Conservation (phyloP, 2,888 invertebrate species). For the Thyatira batis region DNA sequence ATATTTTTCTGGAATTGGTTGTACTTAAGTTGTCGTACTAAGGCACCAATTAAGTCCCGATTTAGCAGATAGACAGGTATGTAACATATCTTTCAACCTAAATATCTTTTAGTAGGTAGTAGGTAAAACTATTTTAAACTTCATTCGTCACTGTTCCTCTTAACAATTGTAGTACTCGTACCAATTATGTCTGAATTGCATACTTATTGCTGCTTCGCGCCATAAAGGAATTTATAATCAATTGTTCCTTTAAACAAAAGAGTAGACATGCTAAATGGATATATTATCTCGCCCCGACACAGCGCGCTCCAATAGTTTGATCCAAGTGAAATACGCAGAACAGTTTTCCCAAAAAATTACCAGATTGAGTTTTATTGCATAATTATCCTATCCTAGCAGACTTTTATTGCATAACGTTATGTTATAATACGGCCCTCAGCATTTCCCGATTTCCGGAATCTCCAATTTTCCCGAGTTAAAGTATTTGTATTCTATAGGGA, state of each 20-base stretch:
- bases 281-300: slow-evolving; percentile 36
- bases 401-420: too few species aligned
- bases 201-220: slow-evolving; percentile 41
- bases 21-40: too few species aligned
- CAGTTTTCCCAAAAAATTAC: background rate
- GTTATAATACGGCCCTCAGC: too few species aligned
- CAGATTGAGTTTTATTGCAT: background rate
- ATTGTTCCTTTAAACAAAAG: slow-evolving; percentile 55
- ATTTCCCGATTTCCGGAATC: too few species aligned
- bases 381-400: too few species aligned
- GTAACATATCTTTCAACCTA: background rate
- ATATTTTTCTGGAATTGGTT: too few species aligned
- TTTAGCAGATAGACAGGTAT: too few species aligned
- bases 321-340: background rate
- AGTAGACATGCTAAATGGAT: slow-evolving; percentile 48
- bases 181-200: slow-evolving; percentile 32
- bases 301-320: background rate
- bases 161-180: slow-evolving; percentile 13
- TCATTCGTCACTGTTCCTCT: background rate
- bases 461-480: too few species aligned
- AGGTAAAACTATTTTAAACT: background rate
- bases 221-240: slow-evolving; percentile 43
- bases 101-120: too few species aligned
- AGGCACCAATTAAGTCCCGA: too few species aligned
- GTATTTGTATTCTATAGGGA: too few species aligned